Base-by-base conservation (phyloP, 2,888 invertebrate species). In the Epinotia demarniana region DNA sequence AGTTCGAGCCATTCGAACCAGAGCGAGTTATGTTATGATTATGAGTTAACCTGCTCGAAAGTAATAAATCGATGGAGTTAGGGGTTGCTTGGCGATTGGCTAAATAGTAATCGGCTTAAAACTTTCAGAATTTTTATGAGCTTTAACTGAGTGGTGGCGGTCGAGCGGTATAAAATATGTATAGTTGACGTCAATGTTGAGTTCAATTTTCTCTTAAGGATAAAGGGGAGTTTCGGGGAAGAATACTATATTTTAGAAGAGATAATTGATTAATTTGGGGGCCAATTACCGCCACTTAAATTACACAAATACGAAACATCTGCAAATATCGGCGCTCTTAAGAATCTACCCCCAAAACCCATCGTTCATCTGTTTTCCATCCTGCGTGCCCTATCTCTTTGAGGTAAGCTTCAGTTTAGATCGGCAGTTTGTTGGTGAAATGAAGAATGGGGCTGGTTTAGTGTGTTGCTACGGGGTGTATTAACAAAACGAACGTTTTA, bases 391-490 rank as follows among this genome's bases (percentile, higher is more conserved):
- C 12, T 80, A 74, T 62, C 6, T 2, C n/a, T 3, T 53, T 13
- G 71, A 5, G 68, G 78, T 82, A 84, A 75, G 75, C 82, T 72
- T 78, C 23, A 77, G 68, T 77, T 63, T 83, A 2, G 60, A 46
- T 67, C 58, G 19, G 11, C 19, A 64, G 55, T 60, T 62, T 8
- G 46, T 39, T 53, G 18, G 16, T 9, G 49, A 68, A 58, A 61
- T 66, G 79, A 63, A 78, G 58, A 62, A 62, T 73, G 55, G 77
- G 79, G 75, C 76, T 80, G 79, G 81, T 78, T n/a, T n/a, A 43
- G 71, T 77, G 78, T 78, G 86, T 88, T 87, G 84, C 87, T 83
- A 88, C 80, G 83, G 85, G 86, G 86, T 85, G 85, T 81, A 81
- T 80, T 81, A 80, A 85, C 83, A 86, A 86, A 85, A 87, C 86